These are phyloP conservation scores for Eurytoma californica DNA, from an alignment of 2,888 invertebrate genomes.

Conservation along the genomic window DNA sequence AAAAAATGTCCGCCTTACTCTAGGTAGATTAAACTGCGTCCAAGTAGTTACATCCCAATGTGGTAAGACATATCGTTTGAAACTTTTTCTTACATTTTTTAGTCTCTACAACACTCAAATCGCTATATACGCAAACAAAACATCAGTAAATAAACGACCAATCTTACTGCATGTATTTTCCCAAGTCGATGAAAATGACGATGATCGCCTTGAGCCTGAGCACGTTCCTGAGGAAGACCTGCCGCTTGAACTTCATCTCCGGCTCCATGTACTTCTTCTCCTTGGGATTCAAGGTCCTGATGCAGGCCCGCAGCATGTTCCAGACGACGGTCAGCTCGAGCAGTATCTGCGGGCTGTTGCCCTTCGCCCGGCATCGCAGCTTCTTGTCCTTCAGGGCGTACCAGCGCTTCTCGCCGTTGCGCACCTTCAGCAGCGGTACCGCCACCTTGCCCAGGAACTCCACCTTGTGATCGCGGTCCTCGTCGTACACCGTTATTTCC, in stretches of 20 bases:
- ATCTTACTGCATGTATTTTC: slow-evolving; percentile 92
- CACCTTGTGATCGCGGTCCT: slow-evolving; percentile 97
- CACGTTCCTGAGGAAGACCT: slow-evolving; percentile 95
- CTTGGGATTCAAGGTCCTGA: slow-evolving; percentile 94
- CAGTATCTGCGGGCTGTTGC: slow-evolving; percentile 91
- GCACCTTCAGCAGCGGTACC: slow-evolving; percentile 89
- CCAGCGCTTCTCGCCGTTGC: slow-evolving; percentile 95
- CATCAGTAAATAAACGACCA: neutral
- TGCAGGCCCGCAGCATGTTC: slow-evolving; percentile 95
- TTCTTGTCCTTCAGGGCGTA: slow-evolving; percentile 98
- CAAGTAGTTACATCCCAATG: no score
- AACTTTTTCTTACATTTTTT: no score
- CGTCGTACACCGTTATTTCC: slow-evolving; percentile 97
- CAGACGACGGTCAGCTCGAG: slow-evolving; percentile 94
- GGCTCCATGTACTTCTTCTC: slow-evolving; percentile 97
- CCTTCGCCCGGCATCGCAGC: slow-evolving; percentile 91
- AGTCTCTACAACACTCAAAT: no score
- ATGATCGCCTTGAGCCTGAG: slow-evolving; percentile 93
- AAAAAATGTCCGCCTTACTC: no score
- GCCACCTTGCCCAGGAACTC: slow-evolving; percentile 96
- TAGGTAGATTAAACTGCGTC: no score
- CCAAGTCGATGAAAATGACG: slow-evolving; percentile 90
- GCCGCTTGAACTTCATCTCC: slow-evolving; percentile 96
- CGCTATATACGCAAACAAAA: no score
- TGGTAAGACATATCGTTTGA: no score